Percentiles rank a stretch among this genome's conserved stretches.
Conservation (phyloP, 2,797 vertebrate species). For the Dendrocincla tyrannina region DNA sequence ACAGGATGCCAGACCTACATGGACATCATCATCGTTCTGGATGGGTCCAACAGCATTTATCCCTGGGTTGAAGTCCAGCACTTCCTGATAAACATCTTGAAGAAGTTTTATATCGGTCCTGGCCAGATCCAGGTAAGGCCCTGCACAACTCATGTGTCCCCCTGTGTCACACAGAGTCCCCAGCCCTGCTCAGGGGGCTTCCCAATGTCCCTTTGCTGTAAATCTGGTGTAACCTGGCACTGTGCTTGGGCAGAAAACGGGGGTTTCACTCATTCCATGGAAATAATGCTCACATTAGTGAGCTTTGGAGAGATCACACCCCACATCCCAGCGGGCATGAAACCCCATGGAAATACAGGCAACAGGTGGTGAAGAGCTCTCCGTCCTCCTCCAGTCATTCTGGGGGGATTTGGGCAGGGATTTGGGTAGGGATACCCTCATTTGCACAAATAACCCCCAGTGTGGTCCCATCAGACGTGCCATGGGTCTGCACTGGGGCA, state of each 20-base stretch:
- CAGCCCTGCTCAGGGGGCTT: not conserved
- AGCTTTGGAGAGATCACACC: not conserved
- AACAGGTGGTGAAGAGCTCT: not conserved
- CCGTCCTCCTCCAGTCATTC: not conserved
- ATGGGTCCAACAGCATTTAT: conserved; percentile 98
- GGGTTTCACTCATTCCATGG: not conserved
- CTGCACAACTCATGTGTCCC: not conserved
- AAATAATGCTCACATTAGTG: accelerated
- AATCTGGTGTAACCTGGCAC: accelerated
- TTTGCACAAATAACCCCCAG: not conserved
- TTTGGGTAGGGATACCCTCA: not conserved
- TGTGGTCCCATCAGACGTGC: not conserved
- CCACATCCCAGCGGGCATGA: not conserved
- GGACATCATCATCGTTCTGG: conserved; percentile 98
- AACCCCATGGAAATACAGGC: not conserved
- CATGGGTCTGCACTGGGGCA: not conserved
- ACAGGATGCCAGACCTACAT: conserved; percentile 97
- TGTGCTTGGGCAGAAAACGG: accelerated
- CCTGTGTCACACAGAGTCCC: not conserved
- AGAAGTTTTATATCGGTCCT: conserved; percentile 93
- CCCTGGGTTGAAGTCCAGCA: conserved; percentile 97
- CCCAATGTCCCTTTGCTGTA: not conserved
- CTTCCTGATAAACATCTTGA: conserved; percentile 97
- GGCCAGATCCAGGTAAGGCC: conserved; percentile 88
- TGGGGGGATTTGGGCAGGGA: not conserved